Evolutionary conservation across 2,113 vertebrate genomes (phyloP).

Genomic region (Merops nubicus): DNA sequence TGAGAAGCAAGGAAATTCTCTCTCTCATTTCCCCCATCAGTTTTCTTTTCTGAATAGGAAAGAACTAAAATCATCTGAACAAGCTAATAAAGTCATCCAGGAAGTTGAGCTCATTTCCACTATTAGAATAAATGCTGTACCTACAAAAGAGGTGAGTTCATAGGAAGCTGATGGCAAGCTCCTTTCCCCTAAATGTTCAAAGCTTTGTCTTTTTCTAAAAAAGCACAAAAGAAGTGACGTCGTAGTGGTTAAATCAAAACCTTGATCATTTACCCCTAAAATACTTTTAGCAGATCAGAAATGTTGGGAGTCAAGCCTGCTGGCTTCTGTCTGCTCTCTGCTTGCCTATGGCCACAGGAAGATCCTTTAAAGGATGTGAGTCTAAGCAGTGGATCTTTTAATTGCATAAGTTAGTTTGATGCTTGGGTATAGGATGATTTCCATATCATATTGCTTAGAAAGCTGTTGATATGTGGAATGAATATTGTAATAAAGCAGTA

Average conservation of each 20-base stretch:
- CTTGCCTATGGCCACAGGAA: not conserved
- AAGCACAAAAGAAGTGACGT: not conserved
- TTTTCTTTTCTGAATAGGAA: not conserved
- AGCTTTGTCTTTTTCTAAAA: conserved; percentile 18
- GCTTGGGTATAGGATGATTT: not conserved
- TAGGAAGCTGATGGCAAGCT: conserved; percentile 35
- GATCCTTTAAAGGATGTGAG: not conserved
- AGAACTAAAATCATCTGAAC: not conserved
- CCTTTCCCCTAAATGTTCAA: conserved; percentile 25
- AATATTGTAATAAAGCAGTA: not conserved
- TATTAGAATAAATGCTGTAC: conserved; percentile 31
- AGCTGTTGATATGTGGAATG: not conserved
- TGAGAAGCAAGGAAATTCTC: not conserved
- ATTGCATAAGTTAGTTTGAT: not conserved
- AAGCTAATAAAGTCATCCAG: conserved; percentile 52
- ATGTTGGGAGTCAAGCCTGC: not conserved
- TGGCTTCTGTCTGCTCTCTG: not conserved
- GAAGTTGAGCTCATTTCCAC: conserved; percentile 61
- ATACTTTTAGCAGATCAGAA: not conserved
- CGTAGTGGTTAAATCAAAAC: not conserved
- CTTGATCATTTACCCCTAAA: not conserved
- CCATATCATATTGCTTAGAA: not conserved
- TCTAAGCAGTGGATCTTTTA: not conserved
- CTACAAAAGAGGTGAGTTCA: conserved; percentile 63
- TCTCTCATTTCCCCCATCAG: not conserved